Percentiles rank a stretch among this genome's conserved stretches.
phyloP scores from a whole-genome alignment of 2,888 invertebrate species.

The Ametastegia equiseti region DNA sequence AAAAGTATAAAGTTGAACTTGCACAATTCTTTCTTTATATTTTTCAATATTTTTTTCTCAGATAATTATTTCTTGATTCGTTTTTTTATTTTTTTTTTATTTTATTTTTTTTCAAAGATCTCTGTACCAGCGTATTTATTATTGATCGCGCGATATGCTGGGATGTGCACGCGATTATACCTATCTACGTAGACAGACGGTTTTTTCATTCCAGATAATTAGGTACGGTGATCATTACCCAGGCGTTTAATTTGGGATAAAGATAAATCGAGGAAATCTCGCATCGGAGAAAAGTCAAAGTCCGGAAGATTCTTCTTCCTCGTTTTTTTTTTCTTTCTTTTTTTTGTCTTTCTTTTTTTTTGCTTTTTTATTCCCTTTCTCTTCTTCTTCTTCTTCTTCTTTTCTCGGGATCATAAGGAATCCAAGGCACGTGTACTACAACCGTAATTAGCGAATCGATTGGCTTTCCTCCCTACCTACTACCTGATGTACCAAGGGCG shows the following conservation, averaged over 20 bases:
- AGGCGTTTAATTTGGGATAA: background rate
- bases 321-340: background rate
- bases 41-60: too few relatives aligned
- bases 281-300: conserved; percentile 8
- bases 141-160: too few relatives aligned
- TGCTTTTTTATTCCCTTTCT: background rate
- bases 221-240: background rate
- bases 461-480: background rate
- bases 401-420: background rate
- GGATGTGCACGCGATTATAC: too few relatives aligned
- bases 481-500: too few relatives aligned
- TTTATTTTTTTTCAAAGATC: too few relatives aligned
- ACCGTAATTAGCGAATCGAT: conserved; percentile 40
- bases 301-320: background rate
- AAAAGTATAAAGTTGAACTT: too few relatives aligned
- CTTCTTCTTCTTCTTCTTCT: background rate
- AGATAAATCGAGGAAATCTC: background rate
- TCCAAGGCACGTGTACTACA: conserved; percentile 25
- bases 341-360: background rate
- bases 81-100: background rate
- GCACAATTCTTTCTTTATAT: background rate
- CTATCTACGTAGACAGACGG: too few relatives aligned
- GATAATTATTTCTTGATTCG: too few relatives aligned
- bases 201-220: too few relatives aligned
- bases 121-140: too few relatives aligned